phyloP scores from a whole-genome alignment of 2,113 vertebrate genomes.

The Python bivittatus region DNA sequence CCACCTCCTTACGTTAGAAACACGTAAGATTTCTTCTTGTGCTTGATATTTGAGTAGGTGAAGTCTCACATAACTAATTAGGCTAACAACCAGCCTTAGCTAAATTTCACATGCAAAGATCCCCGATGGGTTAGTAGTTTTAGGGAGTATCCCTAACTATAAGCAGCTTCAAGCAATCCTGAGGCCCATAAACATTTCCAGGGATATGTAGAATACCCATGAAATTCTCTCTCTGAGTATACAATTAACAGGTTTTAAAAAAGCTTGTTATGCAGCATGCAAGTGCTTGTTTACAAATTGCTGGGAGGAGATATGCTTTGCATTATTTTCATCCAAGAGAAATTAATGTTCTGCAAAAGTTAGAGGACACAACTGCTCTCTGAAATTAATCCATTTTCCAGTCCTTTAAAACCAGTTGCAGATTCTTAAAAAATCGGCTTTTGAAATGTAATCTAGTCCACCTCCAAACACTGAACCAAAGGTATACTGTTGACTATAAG shows the following conservation, averaged over 20 bases:
- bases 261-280: background rate
- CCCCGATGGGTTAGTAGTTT: background rate
- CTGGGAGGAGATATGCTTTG: background rate
- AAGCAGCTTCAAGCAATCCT: background rate
- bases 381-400: background rate
- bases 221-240: background rate
- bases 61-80: background rate
- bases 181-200: background rate
- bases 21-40: background rate
- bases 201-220: background rate
- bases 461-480: constrained; percentile 60
- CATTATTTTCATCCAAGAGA: background rate
- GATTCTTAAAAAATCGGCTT: constrained; percentile 62
- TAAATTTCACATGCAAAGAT: background rate
- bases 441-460: constrained; percentile 75
- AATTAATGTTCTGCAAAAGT: background rate
- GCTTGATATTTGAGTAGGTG: background rate
- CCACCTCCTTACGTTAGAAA: too few species aligned
- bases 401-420: constrained; percentile 63
- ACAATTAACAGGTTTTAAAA: background rate
- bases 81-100: background rate
- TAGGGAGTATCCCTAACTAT: background rate
- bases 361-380: background rate
- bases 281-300: background rate
- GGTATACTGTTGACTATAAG: constrained; percentile 65